These are phyloP conservation scores for Rostratula benghalensis DNA, from an alignment of 2,113 vertebrate genomes.

Conservation along the genomic window DNA sequence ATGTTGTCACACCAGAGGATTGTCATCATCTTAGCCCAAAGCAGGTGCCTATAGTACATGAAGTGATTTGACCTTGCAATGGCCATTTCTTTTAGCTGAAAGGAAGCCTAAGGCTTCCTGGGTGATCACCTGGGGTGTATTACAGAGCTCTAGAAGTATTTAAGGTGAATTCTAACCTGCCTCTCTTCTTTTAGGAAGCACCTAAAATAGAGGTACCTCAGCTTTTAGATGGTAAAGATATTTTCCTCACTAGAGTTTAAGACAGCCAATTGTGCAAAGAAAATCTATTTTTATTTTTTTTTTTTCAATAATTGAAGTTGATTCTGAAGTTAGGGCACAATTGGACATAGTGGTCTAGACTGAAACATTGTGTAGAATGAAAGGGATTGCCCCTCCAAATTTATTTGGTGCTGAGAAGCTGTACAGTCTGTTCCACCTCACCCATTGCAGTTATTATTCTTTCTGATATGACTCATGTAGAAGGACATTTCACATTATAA, in stretches of 20 bases:
- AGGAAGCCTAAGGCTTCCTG: neutral
- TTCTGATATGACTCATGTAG: neutral
- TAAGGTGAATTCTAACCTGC: neutral
- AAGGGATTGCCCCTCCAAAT: neutral
- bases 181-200: rapidly evolving
- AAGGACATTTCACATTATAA: neutral
- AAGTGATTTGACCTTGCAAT: neutral
- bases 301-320: neutral
- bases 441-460: neutral
- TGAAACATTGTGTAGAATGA: neutral
- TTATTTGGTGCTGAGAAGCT: neutral
- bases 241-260: neutral
- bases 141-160: neutral
- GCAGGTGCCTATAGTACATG: neutral
- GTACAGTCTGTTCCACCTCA: rapidly evolving
- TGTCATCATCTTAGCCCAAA: neutral
- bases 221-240: neutral
- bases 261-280: neutral
- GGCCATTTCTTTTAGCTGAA: neutral
- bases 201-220: rapidly evolving
- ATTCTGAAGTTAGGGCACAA: neutral
- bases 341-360: neutral
- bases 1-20: neutral
- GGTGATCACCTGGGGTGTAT: neutral
- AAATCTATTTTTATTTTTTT: neutral